These are phyloP conservation scores for Cheirogaleus medius DNA, from an alignment of 2,113 vertebrate genomes.

Conservation along the genomic window DNA sequence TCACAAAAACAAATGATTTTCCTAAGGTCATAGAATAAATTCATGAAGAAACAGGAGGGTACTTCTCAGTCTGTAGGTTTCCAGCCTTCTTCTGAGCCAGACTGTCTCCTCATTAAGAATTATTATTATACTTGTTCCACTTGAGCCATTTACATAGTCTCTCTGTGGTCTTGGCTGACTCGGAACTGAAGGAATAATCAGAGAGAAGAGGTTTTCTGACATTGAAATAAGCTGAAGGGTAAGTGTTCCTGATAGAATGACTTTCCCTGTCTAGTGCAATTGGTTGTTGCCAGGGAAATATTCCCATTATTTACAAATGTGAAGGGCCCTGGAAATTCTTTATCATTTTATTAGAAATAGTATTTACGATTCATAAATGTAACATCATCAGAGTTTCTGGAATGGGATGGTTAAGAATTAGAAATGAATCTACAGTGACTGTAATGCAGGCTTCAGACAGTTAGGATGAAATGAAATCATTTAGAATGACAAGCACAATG, in stretches of 20 bases:
- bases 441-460: neutral
- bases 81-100: neutral
- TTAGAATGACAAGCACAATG: neutral
- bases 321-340: neutral
- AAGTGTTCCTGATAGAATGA: neutral
- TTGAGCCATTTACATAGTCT: constrained; percentile 31
- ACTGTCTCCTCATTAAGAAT: constrained; percentile 35
- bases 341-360: constrained; percentile 50
- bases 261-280: neutral
- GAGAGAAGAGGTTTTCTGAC: constrained; percentile 67
- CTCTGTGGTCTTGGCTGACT: constrained; percentile 58
- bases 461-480: constrained; percentile 38
- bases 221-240: constrained; percentile 28
- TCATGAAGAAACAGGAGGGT: neutral
- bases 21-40: neutral
- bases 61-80: neutral
- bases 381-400: constrained; percentile 36
- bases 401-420: neutral
- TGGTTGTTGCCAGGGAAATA: constrained; percentile 22
- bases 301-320: constrained; percentile 18
- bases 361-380: constrained; percentile 33
- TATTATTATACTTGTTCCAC: neutral
- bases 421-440: neutral
- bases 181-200: constrained; percentile 56
- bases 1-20: neutral